Percentiles rank a stretch among this genome's conserved stretches.
These are phyloP conservation scores for Actinia tenebrosa DNA, from an alignment of 64 coral and sea anemone species.

Conservation along the genomic window DNA sequence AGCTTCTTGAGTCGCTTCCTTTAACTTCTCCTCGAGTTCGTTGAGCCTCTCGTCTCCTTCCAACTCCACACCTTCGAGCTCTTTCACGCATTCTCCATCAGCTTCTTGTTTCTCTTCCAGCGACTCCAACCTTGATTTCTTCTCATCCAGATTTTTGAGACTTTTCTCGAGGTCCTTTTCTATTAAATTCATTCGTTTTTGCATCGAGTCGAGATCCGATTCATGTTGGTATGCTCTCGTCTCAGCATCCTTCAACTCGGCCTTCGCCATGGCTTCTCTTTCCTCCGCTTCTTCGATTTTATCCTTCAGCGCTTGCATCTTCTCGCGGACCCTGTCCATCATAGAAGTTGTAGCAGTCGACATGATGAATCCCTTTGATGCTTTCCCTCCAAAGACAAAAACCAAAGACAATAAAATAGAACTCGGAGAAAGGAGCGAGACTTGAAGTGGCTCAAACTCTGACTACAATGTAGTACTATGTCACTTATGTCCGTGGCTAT, in stretches of 20 bases:
- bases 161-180: slow-evolving; percentile 61
- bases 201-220: slow-evolving; percentile 62
- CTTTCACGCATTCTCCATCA: slow-evolving; percentile 60
- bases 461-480: neutral
- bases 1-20: slow-evolving; percentile 47
- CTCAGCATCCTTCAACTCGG: slow-evolving; percentile 38
- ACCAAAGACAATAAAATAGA: neutral
- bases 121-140: slow-evolving; percentile 27
- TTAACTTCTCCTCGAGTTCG: slow-evolving; percentile 51
- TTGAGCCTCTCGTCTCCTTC: slow-evolving; percentile 78
- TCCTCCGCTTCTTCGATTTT: slow-evolving; percentile 82
- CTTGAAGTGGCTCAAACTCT: neutral
- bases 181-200: slow-evolving; percentile 60
- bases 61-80: slow-evolving; percentile 67
- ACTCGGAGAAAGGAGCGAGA: neutral
- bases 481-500: neutral
- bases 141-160: slow-evolving; percentile 31
- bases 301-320: slow-evolving; percentile 85
- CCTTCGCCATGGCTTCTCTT: slow-evolving; percentile 68
- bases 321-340: slow-evolving; percentile 73
- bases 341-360: slow-evolving; percentile 16
- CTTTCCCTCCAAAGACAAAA: neutral
- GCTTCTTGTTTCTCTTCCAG: slow-evolving; percentile 52
- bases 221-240: slow-evolving; percentile 46
- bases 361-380: neutral